Evolutionary conservation across 2,888 invertebrate species (phyloP).

Genomic region (Entomobrya multifasciata): DNA sequence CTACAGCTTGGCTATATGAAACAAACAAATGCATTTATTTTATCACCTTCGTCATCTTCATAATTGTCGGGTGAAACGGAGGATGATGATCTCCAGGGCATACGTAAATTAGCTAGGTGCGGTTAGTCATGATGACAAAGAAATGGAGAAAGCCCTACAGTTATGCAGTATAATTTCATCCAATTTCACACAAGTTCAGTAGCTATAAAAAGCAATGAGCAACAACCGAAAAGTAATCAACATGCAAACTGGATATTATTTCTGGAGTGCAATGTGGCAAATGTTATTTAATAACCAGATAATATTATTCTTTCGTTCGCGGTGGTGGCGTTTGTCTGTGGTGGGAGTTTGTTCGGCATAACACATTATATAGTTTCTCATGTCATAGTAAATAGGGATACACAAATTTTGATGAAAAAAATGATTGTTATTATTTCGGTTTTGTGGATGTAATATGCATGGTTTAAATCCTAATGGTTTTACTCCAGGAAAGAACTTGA

Average conservation of each 20-base stretch:
- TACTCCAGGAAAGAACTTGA: background rate
- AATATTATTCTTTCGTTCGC: background rate
- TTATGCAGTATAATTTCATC: slow-evolving; percentile 5
- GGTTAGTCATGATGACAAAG: slow-evolving; percentile 28
- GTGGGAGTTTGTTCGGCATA: background rate
- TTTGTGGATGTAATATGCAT: background rate
- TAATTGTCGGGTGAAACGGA: slow-evolving; percentile 49
- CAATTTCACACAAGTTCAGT: background rate
- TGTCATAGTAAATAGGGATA: background rate
- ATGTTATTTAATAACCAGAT: slow-evolving; percentile 33
- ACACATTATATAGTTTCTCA: too few species aligned
- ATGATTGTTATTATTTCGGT: slow-evolving; percentile 32
- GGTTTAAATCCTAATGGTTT: too few species aligned
- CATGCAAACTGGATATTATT: slow-evolving; percentile 45
- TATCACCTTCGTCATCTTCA: slow-evolving; percentile 40
- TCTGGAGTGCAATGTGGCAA: slow-evolving; percentile 39
- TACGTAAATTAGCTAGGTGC: slow-evolving; percentile 69
- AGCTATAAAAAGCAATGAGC: slow-evolving; percentile 27
- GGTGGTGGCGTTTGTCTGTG: background rate
- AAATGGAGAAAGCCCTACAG: slow-evolving; percentile 24
- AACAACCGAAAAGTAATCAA: background rate
- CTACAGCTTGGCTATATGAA: background rate
- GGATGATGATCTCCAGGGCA: slow-evolving; percentile 56
- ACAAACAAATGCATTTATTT: slow-evolving; percentile 32
- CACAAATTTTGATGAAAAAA: slow-evolving; percentile 16